Conservation (phyloP, 2,888 invertebrate genomes). For the Pseudococcus jackbeardsleyi region DNA sequence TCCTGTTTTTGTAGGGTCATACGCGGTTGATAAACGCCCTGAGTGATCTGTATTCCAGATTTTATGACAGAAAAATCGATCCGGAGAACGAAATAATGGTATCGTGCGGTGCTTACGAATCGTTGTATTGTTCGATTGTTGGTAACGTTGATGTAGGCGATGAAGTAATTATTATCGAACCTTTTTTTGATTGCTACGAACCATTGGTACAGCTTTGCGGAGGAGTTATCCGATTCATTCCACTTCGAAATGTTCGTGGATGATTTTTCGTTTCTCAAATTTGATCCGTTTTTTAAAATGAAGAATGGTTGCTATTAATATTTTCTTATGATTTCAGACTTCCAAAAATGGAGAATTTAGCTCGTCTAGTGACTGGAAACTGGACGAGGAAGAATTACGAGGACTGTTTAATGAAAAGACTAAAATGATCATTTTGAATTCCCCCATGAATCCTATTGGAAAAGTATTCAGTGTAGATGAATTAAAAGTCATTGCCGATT, state of each 20-base stretch:
- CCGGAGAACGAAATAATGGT: slow-evolving; percentile 88
- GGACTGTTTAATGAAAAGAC: slow-evolving; percentile 88
- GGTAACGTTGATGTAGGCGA: slow-evolving; percentile 89
- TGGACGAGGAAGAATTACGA: slow-evolving; percentile 86
- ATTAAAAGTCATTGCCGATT: slow-evolving; percentile 82
- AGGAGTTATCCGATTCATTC: slow-evolving; percentile 89
- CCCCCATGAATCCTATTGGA: slow-evolving; percentile 97
- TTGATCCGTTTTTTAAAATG: too few relatives aligned
- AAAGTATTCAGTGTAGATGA: slow-evolving; percentile 85
- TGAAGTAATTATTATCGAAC: slow-evolving; percentile 97
- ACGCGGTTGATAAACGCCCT: slow-evolving; percentile 88
- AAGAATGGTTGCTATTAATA: background rate
- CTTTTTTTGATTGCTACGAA: slow-evolving; percentile 97
- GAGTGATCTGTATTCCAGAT: slow-evolving; percentile 84
- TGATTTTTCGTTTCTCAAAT: too few relatives aligned
- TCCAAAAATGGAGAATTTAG: background rate
- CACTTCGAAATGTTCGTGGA: slow-evolving; percentile 82
- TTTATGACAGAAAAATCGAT: slow-evolving; percentile 83
- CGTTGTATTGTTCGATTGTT: slow-evolving; percentile 86
- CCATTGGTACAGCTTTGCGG: slow-evolving; percentile 93
- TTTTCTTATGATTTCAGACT: background rate
- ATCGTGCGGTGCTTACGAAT: slow-evolving; percentile 94
- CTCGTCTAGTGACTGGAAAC: slow-evolving; percentile 82
- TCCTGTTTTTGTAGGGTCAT: slow-evolving; percentile 82
- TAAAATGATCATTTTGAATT: slow-evolving; percentile 94